phyloP scores from a whole-genome alignment of 2,888 invertebrate genomes.

The Anticlea derivata region DNA sequence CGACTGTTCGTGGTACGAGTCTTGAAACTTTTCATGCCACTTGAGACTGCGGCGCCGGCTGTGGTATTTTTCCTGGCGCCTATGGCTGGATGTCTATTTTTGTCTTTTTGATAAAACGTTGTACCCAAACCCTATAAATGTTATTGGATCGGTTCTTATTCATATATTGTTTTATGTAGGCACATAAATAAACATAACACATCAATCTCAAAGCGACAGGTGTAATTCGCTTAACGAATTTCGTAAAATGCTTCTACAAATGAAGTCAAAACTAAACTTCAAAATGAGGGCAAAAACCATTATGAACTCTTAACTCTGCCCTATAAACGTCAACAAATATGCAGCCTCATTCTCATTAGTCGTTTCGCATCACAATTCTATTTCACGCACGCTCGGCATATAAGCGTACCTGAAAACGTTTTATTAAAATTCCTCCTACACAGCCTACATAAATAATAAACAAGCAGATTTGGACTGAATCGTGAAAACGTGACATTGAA shows the following conservation, averaged over 20 bases:
- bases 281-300: too few relatives aligned
- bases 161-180: too few relatives aligned
- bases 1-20: slow-evolving; percentile 64
- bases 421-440: slow-evolving; percentile 56
- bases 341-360: slow-evolving; percentile 33
- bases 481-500: slow-evolving; percentile 66
- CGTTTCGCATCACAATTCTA: slow-evolving; percentile 30
- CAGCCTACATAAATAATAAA: slow-evolving; percentile 60
- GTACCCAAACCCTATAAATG: neutral
- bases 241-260: too few relatives aligned
- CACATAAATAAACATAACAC: too few relatives aligned
- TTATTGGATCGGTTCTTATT: too few relatives aligned
- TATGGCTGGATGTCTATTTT: slow-evolving; percentile 12
- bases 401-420: slow-evolving; percentile 38
- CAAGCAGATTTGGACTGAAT: slow-evolving; percentile 54
- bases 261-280: too few relatives aligned
- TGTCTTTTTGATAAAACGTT: neutral
- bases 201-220: too few relatives aligned
- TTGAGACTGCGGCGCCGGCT: slow-evolving; percentile 36
- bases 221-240: too few relatives aligned
- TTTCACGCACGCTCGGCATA: slow-evolving; percentile 30
- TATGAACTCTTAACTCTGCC: neutral
- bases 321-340: slow-evolving; percentile 24
- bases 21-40: slow-evolving; percentile 60
- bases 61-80: slow-evolving; percentile 40